Conservation (phyloP, 2,888 invertebrate genomes). For the Seladonia tumulorum region DNA sequence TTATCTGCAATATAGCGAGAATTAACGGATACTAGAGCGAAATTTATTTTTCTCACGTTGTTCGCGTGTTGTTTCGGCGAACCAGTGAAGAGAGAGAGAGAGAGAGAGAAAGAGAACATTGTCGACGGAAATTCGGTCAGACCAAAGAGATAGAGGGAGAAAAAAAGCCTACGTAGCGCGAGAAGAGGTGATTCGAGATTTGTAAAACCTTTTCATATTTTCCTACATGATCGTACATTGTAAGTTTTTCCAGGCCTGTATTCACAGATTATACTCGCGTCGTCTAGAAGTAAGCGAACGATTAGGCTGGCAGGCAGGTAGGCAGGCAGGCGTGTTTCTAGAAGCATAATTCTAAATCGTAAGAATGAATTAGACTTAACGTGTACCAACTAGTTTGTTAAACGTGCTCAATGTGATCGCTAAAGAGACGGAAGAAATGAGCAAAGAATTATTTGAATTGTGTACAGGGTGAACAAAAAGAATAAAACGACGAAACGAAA, state of each 20-base stretch:
- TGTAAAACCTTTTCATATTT: conserved; percentile 69
- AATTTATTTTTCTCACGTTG: conserved; percentile 56
- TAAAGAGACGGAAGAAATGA: conserved; percentile 14
- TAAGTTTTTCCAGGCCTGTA: conserved; percentile 57
- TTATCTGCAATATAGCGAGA: conserved; percentile 44
- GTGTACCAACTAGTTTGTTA: conserved; percentile 37
- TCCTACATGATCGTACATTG: conserved; percentile 63
- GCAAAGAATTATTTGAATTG: conserved; percentile 39
- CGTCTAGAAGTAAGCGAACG: conserved; percentile 13
- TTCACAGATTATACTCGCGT: conserved; percentile 49
- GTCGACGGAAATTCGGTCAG: conserved; percentile 61
- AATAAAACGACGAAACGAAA: not conserved
- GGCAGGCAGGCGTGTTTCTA: not conserved
- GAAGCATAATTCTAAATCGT: conserved; percentile 29
- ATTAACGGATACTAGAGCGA: conserved; percentile 43
- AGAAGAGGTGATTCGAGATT: conserved; percentile 56
- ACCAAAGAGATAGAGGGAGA: conserved; percentile 66
- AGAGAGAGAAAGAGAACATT: conserved; percentile 5
- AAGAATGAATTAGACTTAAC: conserved; percentile 36
- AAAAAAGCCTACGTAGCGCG: conserved; percentile 55
- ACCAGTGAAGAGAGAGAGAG: conserved; percentile 12
- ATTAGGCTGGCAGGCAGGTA: not conserved
- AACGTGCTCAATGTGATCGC: conserved; percentile 29
- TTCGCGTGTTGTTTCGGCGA: conserved; percentile 32
- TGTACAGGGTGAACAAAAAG: not conserved